Evolutionary conservation across 2,888 invertebrate species (phyloP), one percentile per base, ranked within the genome.

Genomic region (Euplexia lucipara): DNA sequence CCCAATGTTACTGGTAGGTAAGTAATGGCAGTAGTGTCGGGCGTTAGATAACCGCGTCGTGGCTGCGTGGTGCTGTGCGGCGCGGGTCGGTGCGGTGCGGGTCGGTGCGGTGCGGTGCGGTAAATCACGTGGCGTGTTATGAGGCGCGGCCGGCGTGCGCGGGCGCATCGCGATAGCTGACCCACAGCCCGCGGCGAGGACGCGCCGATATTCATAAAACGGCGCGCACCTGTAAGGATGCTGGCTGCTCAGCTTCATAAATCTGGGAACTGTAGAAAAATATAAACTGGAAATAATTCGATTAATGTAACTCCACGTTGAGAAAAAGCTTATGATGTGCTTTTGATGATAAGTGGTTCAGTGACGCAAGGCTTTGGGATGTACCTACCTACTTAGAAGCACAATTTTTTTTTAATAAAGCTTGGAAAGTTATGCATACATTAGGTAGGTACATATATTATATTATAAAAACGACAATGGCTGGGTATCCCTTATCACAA

Each of bases 151-250:
- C 69, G 71, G 76, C 78, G 79, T 79, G 83, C 79, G 77, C 82
- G 42, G 58, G 52, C 79, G 67, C 79, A 79, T 80, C 75, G 75
- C 75, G 78, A 82, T 83, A 70, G 74, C 77, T 77, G 83, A 63
- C 88, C 79, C 82, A 84, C 79, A 86, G 87, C 87, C 86, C 65
- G 68, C 81, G 88, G 87, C 85, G 83, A 86, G 86, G 82, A 58
- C 80, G 70, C 60, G 26, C 60, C 59, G 42, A 71, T 60, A 67
- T 67, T 74, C 73, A 51, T 59, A 68, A 34, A 51, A 54, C 48
- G 35, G 61, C n/a, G n/a, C 61, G 58, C 62, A 8, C 26, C 47
- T 30, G 26, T 18, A 76, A 53, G 72, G 45, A 34, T 77, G 57
- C 53, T 9, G 16, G 26, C 35, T 47, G 65, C 7, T 22, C n/a